Conservation (phyloP, 2,797 vertebrate genomes). For the Microhierax caerulescens region DNA sequence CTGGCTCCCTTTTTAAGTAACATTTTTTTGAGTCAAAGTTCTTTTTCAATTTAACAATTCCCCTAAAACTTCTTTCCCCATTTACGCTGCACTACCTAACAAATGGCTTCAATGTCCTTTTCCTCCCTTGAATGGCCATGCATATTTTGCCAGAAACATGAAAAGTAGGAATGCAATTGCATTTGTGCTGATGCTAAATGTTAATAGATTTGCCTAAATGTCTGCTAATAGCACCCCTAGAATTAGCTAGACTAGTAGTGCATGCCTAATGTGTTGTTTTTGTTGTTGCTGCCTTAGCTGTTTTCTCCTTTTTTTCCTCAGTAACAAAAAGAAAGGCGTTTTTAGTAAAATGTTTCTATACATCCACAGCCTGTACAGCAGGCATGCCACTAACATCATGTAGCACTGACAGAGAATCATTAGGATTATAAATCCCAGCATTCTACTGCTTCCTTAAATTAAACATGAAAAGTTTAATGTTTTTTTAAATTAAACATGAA, state of each 20-base stretch:
- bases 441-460: constrained; percentile 76
- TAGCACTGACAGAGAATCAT: constrained; percentile 56
- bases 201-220: constrained; percentile 77
- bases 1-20: background rate
- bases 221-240: constrained; percentile 72
- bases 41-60: background rate
- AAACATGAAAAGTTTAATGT: constrained; percentile 78
- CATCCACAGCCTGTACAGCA: constrained; percentile 37
- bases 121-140: constrained; percentile 36
- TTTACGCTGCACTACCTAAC: background rate
- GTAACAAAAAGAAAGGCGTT: constrained; percentile 6
- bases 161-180: constrained; percentile 53
- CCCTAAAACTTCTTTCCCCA: background rate
- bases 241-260: constrained; percentile 76
- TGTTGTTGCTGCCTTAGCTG: constrained; percentile 65
- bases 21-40: background rate
- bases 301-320: constrained; percentile 25
- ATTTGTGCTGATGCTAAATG: constrained; percentile 76
- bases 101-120: background rate
- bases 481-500: constrained; percentile 79
- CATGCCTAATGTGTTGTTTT: constrained; percentile 75
- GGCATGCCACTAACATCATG: background rate
- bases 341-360: background rate
- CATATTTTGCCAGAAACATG: constrained; percentile 67
- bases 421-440: constrained; percentile 71